Evolutionary conservation across 2,888 invertebrate species (phyloP).

Genomic region (Pimpla rufipes): DNA sequence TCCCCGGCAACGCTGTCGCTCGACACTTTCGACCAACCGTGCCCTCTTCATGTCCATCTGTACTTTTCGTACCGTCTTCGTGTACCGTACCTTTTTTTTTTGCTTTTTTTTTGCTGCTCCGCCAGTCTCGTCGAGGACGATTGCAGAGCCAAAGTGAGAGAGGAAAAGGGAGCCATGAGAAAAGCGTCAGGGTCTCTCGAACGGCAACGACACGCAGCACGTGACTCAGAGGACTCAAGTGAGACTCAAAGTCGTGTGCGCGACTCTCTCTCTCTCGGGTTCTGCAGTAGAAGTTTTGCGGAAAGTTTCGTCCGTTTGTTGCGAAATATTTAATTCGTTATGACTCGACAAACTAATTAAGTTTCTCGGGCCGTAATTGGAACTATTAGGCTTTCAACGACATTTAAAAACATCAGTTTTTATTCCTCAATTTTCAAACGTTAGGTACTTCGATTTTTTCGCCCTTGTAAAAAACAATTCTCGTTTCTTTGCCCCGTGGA

Average conservation of each 20-base stretch:
- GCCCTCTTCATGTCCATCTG: slow-evolving; percentile 70
- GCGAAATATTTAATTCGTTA: too few relatives aligned
- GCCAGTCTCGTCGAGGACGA: slow-evolving; percentile 1
- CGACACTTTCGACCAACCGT: slow-evolving; percentile 56
- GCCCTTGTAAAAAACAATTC: too few relatives aligned
- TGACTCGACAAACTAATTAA: too few relatives aligned
- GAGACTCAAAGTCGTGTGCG: slow-evolving; percentile 34
- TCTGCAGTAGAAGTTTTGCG: too few relatives aligned
- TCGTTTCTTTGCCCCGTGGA: not conserved
- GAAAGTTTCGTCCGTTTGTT: too few relatives aligned
- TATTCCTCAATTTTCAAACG: too few relatives aligned
- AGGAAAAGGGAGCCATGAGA: too few relatives aligned
- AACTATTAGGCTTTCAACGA: too few relatives aligned
- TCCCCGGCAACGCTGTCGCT: slow-evolving; percentile 38
- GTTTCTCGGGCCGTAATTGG: too few relatives aligned
- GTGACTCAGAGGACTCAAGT: slow-evolving; percentile 26
- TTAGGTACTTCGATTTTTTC: too few relatives aligned
- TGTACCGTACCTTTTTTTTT: slow-evolving; percentile 35
- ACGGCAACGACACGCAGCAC: slow-evolving; percentile 25
- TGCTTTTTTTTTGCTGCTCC: not conserved
- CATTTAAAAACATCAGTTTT: too few relatives aligned
- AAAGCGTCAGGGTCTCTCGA: slow-evolving; percentile 15
- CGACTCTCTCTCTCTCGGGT: not conserved
- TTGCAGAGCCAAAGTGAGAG: slow-evolving; percentile 27
- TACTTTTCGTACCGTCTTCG: slow-evolving; percentile 15